Evolutionary conservation across 2,797 vertebrate genomes (phyloP).

Genomic region (Prionace glauca): DNA sequence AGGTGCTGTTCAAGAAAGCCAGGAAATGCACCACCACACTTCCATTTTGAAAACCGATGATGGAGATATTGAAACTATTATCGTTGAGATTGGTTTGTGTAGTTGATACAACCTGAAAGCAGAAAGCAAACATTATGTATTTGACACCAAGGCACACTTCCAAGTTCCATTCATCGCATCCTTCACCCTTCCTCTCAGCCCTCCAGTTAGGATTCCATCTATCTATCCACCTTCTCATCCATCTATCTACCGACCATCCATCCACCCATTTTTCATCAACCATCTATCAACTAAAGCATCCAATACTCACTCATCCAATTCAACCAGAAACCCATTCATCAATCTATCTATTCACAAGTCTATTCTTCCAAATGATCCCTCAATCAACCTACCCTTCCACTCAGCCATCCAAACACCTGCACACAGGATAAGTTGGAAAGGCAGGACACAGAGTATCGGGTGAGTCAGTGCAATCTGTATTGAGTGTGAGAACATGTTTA

Average conservation of each 20-base stretch:
- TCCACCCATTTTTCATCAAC: no score
- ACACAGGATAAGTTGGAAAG: not conserved
- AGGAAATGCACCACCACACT: constrained; percentile 46
- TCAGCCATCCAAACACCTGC: not conserved
- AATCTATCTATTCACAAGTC: not conserved
- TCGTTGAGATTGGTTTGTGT: constrained; percentile 43
- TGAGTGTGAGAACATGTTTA: not conserved
- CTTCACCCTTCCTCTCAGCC: not conserved
- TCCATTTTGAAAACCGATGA: constrained; percentile 49
- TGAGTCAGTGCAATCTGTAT: not conserved
- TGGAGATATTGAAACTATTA: constrained; percentile 14
- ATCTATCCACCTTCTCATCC: not conserved
- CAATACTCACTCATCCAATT: no score
- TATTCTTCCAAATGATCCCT: not conserved
- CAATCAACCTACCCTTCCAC: not conserved
- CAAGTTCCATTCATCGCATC: not conserved
- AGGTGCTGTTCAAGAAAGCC: constrained; percentile 40
- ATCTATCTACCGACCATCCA: not conserved
- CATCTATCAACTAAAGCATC: not conserved
- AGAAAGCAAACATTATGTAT: not conserved
- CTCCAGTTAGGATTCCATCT: not conserved
- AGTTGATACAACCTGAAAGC: constrained; percentile 41
- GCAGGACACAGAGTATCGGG: no score
- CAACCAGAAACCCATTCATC: no score
- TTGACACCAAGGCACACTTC: not conserved